phyloP scores from a whole-genome alignment of 2,113 vertebrate species.

The Trematocara zebra region DNA sequence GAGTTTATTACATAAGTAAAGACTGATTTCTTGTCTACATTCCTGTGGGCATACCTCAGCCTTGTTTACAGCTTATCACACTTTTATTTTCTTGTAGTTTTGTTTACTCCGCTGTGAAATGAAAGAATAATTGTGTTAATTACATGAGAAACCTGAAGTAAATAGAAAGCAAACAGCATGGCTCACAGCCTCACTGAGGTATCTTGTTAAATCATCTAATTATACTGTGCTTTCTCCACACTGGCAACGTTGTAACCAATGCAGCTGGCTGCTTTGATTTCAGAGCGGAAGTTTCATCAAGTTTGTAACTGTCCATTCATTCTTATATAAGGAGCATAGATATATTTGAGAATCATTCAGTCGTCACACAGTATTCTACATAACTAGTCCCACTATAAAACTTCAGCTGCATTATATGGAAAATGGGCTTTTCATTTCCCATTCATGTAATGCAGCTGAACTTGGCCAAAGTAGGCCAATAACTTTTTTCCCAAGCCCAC shows the following conservation, averaged over 20 bases:
- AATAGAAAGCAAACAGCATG: conserved; percentile 21
- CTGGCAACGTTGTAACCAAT: not conserved
- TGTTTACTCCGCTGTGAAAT: conserved; percentile 14
- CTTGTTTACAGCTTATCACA: not conserved
- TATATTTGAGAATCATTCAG: not conserved
- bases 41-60: not conserved
- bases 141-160: conserved; percentile 6
- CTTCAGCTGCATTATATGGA: not conserved
- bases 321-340: not conserved
- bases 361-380: not conserved
- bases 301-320: not conserved
- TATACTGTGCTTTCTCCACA: not conserved
- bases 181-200: not conserved
- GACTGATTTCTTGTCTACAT: conserved; percentile 10
- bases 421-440: not conserved
- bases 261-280: not conserved
- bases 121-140: conserved; percentile 31
- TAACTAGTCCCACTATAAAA: not conserved
- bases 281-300: not conserved
- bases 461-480: not conserved
- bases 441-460: not conserved
- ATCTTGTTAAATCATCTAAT: not conserved
- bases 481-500: not conserved
- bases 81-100: not conserved
- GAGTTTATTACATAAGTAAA: not conserved